These are phyloP conservation scores for Macroramphosus scolopax DNA, from an alignment of 2,797 vertebrate genomes.

Conservation along the genomic window DNA sequence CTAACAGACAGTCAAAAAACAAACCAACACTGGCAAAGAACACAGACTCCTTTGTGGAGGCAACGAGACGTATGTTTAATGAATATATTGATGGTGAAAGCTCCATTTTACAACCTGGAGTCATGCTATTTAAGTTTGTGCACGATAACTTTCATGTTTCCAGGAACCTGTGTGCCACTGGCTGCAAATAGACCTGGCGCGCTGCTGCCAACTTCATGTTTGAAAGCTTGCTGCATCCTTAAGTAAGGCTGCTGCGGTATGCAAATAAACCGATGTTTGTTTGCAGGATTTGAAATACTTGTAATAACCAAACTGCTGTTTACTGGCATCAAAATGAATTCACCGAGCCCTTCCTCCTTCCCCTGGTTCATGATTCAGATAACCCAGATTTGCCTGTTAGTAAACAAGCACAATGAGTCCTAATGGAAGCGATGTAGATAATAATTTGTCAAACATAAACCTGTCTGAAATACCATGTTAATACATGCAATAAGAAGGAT, in stretches of 20 bases:
- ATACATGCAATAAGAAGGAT: constrained; percentile 39
- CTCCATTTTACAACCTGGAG: too few relatives aligned
- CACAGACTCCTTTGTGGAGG: too few relatives aligned
- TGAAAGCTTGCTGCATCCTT: background rate
- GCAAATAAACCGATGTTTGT: background rate
- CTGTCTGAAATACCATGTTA: constrained; percentile 17
- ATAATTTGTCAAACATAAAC: constrained; percentile 16
- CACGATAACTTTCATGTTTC: too few relatives aligned
- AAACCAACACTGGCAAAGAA: too few relatives aligned
- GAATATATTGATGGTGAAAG: too few relatives aligned
- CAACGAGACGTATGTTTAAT: too few relatives aligned
- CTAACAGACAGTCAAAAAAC: too few relatives aligned
- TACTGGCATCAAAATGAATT: background rate
- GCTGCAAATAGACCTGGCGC: background rate
- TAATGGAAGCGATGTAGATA: constrained; percentile 13
- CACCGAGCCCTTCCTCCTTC: background rate
- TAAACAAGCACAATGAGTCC: constrained; percentile 13
- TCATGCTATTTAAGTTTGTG: too few relatives aligned
- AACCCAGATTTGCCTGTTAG: background rate
- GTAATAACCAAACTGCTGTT: background rate
- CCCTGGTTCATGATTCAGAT: background rate
- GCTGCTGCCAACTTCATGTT: background rate
- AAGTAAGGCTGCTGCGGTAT: background rate
- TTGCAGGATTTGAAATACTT: background rate
- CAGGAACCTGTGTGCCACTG: background rate